Evolutionary conservation across 2,797 vertebrate species (phyloP).

Genomic region (Prionace glauca): DNA sequence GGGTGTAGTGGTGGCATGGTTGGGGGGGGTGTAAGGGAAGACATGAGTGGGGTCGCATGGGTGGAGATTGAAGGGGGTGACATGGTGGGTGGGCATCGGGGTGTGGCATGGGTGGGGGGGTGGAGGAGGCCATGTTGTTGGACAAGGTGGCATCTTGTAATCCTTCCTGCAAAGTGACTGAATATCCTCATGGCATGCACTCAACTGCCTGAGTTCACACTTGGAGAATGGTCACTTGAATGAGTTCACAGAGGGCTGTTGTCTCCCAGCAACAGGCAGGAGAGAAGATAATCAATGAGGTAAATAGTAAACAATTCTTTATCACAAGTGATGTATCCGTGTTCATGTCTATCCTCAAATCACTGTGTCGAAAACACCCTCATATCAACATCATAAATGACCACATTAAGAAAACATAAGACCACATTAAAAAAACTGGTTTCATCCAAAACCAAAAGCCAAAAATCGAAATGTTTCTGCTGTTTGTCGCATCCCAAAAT

Average conservation of each 20-base stretch:
- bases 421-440: not conserved
- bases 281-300: not conserved
- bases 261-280: not conserved
- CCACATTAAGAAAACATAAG: not conserved
- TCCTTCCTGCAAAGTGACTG: not conserved
- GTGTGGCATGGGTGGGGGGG: too few species aligned
- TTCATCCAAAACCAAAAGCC: not conserved
- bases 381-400: not conserved
- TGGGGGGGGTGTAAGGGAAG: too few species aligned
- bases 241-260: not conserved
- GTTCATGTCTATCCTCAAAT: not conserved
- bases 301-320: not conserved
- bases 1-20: too few species aligned
- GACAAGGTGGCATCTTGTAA: not conserved
- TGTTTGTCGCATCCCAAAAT: not conserved
- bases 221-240: not conserved
- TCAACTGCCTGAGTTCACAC: not conserved
- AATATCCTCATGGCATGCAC: not conserved
- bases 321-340: not conserved
- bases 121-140: not conserved
- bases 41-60: too few species aligned
- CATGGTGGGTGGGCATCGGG: too few species aligned
- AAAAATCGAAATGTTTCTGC: not conserved
- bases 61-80: too few species aligned
- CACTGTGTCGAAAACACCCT: not conserved